Conservation (phyloP, 2,888 invertebrate species). For the Microctonus brassicae region DNA sequence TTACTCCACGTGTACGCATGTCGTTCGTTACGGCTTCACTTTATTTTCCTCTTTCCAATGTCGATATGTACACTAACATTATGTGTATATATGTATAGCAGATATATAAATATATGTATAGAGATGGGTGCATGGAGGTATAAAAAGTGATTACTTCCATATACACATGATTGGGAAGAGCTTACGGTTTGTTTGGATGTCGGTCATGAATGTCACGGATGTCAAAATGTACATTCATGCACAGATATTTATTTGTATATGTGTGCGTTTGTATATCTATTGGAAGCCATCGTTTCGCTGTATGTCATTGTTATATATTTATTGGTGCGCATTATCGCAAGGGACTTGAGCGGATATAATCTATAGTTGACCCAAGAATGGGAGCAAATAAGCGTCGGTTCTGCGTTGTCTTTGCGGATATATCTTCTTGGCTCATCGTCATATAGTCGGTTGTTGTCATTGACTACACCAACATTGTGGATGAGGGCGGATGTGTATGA, state of each 20-base stretch:
- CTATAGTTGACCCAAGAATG: slow-evolving; percentile 27
- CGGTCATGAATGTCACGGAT: background rate
- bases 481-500: background rate
- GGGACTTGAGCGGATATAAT: slow-evolving; percentile 17
- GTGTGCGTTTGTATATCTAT: no score
- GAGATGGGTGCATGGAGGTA: no score
- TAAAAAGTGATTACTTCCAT: background rate
- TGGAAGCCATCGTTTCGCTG: no score
- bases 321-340: background rate
- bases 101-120: no score
- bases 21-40: slow-evolving; percentile 42
- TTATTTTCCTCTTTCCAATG: slow-evolving; percentile 32
- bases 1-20: slow-evolving; percentile 52
- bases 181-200: background rate
- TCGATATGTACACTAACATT: background rate
- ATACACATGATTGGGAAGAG: background rate
- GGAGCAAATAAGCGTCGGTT: background rate
- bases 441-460: background rate
- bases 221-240: background rate
- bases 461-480: background rate
- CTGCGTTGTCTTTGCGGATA: slow-evolving; percentile 10
- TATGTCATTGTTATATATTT: background rate
- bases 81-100: slow-evolving; percentile 7
- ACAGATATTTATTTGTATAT: background rate
- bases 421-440: no score